These are phyloP conservation scores for Orycteropus afer DNA, from an alignment of 2,113 vertebrate genomes.

Conservation along the genomic window DNA sequence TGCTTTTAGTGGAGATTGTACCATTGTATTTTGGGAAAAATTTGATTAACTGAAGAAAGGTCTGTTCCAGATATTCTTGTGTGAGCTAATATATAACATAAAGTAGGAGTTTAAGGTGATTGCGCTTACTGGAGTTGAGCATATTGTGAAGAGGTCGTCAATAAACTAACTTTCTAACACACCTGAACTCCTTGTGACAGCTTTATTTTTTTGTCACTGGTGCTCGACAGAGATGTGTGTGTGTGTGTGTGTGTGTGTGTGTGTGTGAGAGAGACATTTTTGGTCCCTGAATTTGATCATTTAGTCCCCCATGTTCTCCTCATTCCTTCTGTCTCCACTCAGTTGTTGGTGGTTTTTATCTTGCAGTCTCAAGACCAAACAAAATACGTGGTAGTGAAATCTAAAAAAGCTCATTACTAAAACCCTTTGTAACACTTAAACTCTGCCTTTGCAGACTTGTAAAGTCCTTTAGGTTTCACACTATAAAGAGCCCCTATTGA, in stretches of 20 bases:
- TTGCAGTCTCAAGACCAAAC: neutral
- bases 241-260: neutral
- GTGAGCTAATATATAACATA: neutral
- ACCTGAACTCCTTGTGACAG: neutral
- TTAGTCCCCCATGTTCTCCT: neutral
- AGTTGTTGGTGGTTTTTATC: neutral
- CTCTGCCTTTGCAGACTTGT: neutral
- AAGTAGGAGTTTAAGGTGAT: neutral
- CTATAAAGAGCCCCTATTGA: neutral
- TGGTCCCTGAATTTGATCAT: slow-evolving; percentile 18
- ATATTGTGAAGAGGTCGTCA: neutral
- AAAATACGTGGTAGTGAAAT: neutral
- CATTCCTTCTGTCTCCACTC: neutral
- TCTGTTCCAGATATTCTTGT: slow-evolving; percentile 3
- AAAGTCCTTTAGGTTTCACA: slow-evolving; percentile 18
- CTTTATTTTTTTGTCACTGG: neutral
- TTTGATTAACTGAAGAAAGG: neutral
- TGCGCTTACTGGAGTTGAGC: neutral
- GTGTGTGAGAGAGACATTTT: neutral
- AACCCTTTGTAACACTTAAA: slow-evolving; percentile 13
- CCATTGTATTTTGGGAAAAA: neutral
- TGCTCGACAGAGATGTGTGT: neutral
- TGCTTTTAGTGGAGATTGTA: neutral
- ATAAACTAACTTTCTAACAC: slow-evolving; percentile 11
- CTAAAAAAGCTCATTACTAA: slow-evolving; percentile 1